A percentile compares a stretch with the other conserved stretches of the same genome.
Conservation (phyloP, 2,888 invertebrate species). For the Apodemia hepburni region DNA sequence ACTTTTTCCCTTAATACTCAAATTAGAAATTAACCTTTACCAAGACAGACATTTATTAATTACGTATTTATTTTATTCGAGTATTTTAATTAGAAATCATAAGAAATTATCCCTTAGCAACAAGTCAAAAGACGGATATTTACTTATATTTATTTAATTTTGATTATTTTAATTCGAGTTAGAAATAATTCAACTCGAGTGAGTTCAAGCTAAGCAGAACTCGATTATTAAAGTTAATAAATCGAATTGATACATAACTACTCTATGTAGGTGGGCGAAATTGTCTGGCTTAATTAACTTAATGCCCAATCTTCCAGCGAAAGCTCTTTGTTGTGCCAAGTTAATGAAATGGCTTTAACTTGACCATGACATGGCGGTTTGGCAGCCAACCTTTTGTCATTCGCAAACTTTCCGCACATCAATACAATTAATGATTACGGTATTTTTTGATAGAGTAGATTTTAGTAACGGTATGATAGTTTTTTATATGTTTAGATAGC, state of each 20-base stretch:
- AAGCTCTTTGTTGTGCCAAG: slow-evolving; percentile 6
- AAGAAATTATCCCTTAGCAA: no score
- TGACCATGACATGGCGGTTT: slow-evolving; percentile 8
- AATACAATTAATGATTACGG: slow-evolving; percentile 11
- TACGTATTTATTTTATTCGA: no score
- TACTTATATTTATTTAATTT: no score
- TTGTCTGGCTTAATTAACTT: slow-evolving; percentile 1
- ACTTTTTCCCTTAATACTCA: background rate
- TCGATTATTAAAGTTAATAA: no score
- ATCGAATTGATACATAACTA: no score
- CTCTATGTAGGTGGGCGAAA: slow-evolving; percentile 4
- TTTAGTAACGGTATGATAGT: background rate
- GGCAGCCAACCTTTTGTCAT: slow-evolving; percentile 6
- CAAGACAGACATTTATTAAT: no score
- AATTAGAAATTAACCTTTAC: no score
- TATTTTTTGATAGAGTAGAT: background rate
- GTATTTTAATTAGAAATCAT: no score
- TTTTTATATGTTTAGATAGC: background rate
- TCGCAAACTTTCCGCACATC: slow-evolving; percentile 14
- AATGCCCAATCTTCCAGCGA: slow-evolving; percentile 9
- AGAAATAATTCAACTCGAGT: no score
- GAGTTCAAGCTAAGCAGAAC: no score
- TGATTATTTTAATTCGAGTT: no score
- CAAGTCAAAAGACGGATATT: no score
- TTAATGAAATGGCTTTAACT: slow-evolving; percentile 10